Conservation (phyloP, 1,140 invertebrate species). For the Rhyacophila brunnea region DNA sequence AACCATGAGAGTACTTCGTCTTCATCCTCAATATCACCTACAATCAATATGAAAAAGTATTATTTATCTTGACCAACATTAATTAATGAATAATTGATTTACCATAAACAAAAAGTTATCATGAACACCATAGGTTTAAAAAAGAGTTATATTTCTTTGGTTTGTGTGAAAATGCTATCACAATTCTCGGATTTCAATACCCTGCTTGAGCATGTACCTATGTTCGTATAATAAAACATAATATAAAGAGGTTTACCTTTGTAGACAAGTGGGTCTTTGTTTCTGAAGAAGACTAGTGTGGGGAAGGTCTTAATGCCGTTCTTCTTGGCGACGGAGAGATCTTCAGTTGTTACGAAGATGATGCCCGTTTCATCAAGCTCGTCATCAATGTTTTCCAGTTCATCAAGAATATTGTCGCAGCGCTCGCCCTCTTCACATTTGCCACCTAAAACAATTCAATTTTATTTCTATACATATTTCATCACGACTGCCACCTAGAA, state of each 20-base stretch:
- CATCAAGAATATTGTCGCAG: constrained; percentile 80
- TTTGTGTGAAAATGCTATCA: too few species aligned
- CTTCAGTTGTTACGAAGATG: constrained; percentile 91
- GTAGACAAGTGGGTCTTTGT: constrained; percentile 80
- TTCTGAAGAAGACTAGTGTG: constrained; percentile 85
- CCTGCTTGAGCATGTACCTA: too few species aligned
- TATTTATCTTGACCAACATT: too few species aligned
- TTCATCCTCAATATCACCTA: constrained; percentile 85
- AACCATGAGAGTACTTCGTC: constrained; percentile 89
- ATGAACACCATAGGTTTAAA: too few species aligned
- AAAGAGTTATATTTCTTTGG: too few species aligned
- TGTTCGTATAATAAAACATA: too few species aligned
- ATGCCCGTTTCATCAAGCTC: constrained; percentile 91
- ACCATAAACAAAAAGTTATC: too few species aligned
- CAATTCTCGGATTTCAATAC: too few species aligned
- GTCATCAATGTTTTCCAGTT: constrained; percentile 91
- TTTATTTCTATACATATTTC: too few species aligned
- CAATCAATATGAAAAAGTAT: background rate
- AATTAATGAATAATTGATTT: too few species aligned
- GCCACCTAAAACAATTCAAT: constrained; percentile 68
- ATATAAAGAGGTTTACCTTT: constrained; percentile 45
- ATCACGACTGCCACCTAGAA: too few species aligned
- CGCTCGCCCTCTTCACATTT: constrained; percentile 83
- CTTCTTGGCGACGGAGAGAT: constrained; percentile 77
- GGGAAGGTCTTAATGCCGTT: constrained; percentile 83